Evolutionary conservation across 2,888 invertebrate species (phyloP).

Genomic region (Coenonympha arcania): DNA sequence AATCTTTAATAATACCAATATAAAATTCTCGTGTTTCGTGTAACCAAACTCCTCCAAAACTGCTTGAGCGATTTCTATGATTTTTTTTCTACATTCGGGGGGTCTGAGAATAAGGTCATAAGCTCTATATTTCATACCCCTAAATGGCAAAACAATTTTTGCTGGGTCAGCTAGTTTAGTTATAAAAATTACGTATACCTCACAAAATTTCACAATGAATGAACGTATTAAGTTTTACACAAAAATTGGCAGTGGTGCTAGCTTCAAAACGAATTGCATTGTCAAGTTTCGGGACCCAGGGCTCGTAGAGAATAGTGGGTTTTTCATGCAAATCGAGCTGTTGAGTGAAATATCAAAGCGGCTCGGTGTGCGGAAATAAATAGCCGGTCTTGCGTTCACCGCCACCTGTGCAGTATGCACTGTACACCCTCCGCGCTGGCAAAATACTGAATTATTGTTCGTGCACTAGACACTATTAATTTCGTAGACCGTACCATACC

Average conservation of each 20-base stretch:
- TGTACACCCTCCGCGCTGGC: slow-evolving; percentile 55
- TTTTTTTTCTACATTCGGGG: no score
- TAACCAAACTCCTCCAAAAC: no score
- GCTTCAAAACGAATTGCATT: slow-evolving; percentile 5
- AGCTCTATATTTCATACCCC: no score
- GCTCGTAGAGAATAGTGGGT: slow-evolving; percentile 7
- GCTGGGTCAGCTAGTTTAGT: no score
- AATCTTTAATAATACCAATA: no score
- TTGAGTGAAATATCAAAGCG: slow-evolving; percentile 10
- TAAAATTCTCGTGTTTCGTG: no score
- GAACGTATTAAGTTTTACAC: neutral
- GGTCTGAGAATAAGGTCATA: no score
- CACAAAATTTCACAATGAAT: neutral
- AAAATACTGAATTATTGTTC: slow-evolving; percentile 34
- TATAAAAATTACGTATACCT: neutral
- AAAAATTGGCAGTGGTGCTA: neutral
- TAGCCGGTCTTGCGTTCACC: slow-evolving; percentile 21
- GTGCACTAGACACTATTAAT: no score
- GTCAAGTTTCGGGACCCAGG: neutral
- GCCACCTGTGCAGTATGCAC: no score
- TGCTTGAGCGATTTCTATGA: no score
- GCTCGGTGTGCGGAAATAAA: neutral
- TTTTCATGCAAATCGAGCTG: slow-evolving; percentile 13
- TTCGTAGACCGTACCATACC: no score
- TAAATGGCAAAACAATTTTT: no score